Evolutionary conservation across 1,140 invertebrate genomes (phyloP), one percentile per base, ranked within the genome.

Genomic region (Papilio aristodemus): DNA sequence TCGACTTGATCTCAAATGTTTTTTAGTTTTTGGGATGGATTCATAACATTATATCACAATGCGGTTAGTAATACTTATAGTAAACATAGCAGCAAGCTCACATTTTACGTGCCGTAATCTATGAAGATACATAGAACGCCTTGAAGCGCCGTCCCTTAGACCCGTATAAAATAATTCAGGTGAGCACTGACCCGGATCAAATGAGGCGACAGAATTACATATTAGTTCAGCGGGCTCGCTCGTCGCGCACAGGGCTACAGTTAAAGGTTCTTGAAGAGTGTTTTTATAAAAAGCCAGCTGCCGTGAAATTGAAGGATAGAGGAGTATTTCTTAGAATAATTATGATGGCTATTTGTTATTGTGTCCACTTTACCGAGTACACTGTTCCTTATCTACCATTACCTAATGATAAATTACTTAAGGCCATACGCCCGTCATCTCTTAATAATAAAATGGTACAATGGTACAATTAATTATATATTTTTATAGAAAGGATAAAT

Each of bases 161-260:
- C 46, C 46, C 46, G 19, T 22, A 54, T 54, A 54, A 54, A 54
- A 54, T 54, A 54, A 54, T 54, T 54, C 46, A 54, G 19, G 7
- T 19, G 46, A 54, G 19, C 46, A 25, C 46, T 54, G 46, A 54
- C 46, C 46, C 46, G 19, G 46, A 54, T 9, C 46, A 22, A 54
- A 54, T 25, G 46, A 19, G 46, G 17, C 46, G 46, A 54, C 46
- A 54, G 46, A 54, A 54, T 54, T 54, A 54, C 46, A 14, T 54
- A 54, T 22, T 25, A 54, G 46, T 54, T 14, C 19, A 54, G 46
- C 22, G 22, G 19, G 46, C 10, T 10, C 19, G 46, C 46, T 3
- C 7, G 43, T 3, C 11, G 38, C 1, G 17, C 13, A 6, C 27
- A 6, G 27, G 27, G 6, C 27, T 2, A 32, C 2, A 54, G 46